Evolutionary conservation across 2,888 invertebrate genomes (phyloP), one percentile per base, ranked within the genome.

Genomic region (Patella ulyssiponensis): DNA sequence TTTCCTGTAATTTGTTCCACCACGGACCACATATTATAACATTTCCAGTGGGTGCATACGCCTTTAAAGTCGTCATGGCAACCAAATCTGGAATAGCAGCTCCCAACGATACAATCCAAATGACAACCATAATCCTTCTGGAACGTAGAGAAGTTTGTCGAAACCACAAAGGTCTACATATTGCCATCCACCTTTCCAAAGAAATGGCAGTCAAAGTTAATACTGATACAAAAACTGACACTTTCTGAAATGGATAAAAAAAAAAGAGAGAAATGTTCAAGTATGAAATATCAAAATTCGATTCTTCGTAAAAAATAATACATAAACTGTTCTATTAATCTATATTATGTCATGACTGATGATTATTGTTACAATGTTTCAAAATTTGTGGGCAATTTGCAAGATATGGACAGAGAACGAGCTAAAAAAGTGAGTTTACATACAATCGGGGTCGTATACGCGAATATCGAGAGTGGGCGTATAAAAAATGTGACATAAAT

Each of bases 171-270:
- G 97, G 97, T 91, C 95, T 95, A 92, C 97, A 97, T 91, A 98
- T 97, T 83, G 98, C 98, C 93, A 97, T 96, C 96, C 97, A 98
- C 85, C 98, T 94, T 92, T 98, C 98, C 87, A 97, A 94, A 0
- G 97, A 96, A 92, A 98, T 98, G 93, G 96, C 96, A 17, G 97
- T 96, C 89, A 98, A 93, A 4, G 97, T 97, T 89, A 97, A 93
- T 69, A 98, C 96, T 1, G 97, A 97, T 84, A 98, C 97, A 69
- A 96, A 96, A 82, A 98, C 96, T 0, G 97, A 96, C 20, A 97
- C 96, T 33, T 95, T 96, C 97, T 97, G 95, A n/a, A 94, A 81
- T 44, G 44, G 44, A 20, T 51, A 69, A 79, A 74, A 64, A 69
- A 69, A 72, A 74, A 1, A 17, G 69, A 20, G 20, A 15, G 5